Percentiles rank a stretch among this genome's conserved stretches.
Evolutionary conservation across 1,140 invertebrate genomes (phyloP).

Genomic region (Pogonomyrmex barbatus): DNA sequence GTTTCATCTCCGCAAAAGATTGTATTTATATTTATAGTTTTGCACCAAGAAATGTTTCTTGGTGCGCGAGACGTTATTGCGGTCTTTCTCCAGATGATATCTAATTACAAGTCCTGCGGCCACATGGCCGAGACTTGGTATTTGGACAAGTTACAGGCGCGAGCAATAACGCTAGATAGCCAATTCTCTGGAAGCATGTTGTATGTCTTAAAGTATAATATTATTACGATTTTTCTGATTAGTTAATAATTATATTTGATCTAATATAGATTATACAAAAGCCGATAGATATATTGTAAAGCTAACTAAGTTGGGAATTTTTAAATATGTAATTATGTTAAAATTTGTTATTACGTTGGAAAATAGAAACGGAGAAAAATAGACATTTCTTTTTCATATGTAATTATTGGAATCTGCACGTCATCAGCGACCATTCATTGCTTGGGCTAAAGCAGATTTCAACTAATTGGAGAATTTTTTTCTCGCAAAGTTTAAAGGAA

Average conservation of each 20-base stretch:
- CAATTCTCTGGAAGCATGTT: neutral
- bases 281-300: neutral
- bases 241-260: neutral
- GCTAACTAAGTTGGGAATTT: neutral
- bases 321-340: neutral
- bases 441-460: neutral
- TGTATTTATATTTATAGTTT: neutral
- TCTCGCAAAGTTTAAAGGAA: slow-evolving; percentile 9
- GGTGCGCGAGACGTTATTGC: neutral
- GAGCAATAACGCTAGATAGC: neutral
- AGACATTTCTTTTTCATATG: neutral
- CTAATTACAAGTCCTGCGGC: slow-evolving; percentile 25
- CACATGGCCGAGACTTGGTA: slow-evolving; percentile 35
- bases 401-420: neutral
- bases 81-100: neutral
- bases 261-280: neutral
- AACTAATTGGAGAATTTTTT: slow-evolving; percentile 23
- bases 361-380: neutral
- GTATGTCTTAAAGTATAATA: neutral
- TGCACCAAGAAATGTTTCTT: slow-evolving; percentile 2
- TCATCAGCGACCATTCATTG: slow-evolving; percentile 9
- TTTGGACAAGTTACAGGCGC: neutral
- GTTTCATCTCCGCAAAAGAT: neutral
- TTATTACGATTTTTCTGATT: neutral
- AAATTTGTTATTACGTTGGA: neutral